Evolutionary conservation across 2,888 invertebrate genomes (phyloP).

Genomic region (Tetheella fluctuosa): DNA sequence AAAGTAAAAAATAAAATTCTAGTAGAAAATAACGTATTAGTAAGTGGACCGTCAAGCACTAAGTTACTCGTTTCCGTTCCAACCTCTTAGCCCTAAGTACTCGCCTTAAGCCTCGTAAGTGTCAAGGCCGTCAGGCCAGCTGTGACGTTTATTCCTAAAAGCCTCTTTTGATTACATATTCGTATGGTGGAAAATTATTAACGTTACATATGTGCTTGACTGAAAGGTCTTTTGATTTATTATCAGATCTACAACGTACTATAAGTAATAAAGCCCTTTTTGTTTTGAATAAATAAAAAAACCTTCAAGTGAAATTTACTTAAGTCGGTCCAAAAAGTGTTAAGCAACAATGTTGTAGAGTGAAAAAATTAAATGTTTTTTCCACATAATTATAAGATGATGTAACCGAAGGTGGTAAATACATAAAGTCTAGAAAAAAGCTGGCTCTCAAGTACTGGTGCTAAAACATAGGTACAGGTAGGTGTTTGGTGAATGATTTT

Average conservation of each 20-base stretch:
- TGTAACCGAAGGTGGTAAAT: no score
- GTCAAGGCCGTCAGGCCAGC: neutral
- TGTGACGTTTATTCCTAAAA: neutral
- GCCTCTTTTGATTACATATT: neutral
- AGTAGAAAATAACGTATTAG: neutral
- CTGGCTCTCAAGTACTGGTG: no score
- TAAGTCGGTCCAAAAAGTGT: neutral
- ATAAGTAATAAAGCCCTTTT: neutral
- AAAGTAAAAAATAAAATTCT: neutral
- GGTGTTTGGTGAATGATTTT: no score
- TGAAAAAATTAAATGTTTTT: no score
- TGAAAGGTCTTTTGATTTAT: neutral
- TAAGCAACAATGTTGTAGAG: no score
- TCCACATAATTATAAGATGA: no score
- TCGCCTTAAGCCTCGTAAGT: neutral
- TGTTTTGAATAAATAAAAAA: neutral
- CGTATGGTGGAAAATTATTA: neutral
- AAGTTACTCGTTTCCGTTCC: slow-evolving; percentile 3
- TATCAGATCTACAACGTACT: neutral
- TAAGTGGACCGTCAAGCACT: neutral
- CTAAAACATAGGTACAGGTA: no score
- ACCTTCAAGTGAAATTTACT: neutral
- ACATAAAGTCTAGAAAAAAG: no score
- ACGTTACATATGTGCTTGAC: neutral
- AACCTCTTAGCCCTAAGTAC: slow-evolving; percentile 1